phyloP scores from a whole-genome alignment of 2,113 vertebrate species.

The Leptobrachium leishanense region DNA sequence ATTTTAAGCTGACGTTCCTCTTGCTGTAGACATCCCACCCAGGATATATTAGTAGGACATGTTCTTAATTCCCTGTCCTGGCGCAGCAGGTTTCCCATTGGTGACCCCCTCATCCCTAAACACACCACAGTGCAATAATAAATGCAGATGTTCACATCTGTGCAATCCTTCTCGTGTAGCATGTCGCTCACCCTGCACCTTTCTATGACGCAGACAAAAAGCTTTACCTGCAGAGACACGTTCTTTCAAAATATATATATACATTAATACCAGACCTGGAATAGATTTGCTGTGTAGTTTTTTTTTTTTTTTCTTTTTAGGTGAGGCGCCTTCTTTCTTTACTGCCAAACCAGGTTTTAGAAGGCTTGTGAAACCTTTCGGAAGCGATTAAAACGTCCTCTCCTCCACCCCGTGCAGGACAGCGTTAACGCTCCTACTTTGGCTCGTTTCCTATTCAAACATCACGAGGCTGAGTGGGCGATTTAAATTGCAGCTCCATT shows the following conservation, averaged over 20 bases:
- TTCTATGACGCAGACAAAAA: constrained; percentile 17
- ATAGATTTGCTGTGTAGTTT: constrained; percentile 29
- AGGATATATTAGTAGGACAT: too few relatives aligned
- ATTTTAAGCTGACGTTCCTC: too few relatives aligned
- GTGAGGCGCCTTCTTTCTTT: not conserved
- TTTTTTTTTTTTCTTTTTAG: not conserved
- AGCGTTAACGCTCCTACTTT: constrained; percentile 3
- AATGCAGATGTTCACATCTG: constrained; percentile 9
- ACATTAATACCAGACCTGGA: constrained; percentile 30
- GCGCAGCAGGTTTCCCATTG: constrained; percentile 8
- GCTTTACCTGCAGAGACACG: constrained; percentile 35
- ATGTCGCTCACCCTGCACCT: constrained; percentile 32
- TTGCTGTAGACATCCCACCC: too few relatives aligned
- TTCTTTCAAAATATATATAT: constrained; percentile 36
- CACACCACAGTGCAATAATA: constrained; percentile 35
- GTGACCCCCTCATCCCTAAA: not conserved
- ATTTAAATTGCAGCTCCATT: not conserved
- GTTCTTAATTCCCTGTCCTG: not conserved
- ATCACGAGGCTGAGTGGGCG: not conserved
- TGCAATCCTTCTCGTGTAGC: constrained; percentile 11
- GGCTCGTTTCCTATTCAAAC: not conserved
- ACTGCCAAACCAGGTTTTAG: constrained; percentile 26
- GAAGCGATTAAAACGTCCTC: not conserved
- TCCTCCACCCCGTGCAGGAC: constrained; percentile 16
- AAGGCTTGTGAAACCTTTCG: constrained; percentile 17